Conservation (phyloP, 2,797 vertebrate genomes). For the Meda fulgida region DNA sequence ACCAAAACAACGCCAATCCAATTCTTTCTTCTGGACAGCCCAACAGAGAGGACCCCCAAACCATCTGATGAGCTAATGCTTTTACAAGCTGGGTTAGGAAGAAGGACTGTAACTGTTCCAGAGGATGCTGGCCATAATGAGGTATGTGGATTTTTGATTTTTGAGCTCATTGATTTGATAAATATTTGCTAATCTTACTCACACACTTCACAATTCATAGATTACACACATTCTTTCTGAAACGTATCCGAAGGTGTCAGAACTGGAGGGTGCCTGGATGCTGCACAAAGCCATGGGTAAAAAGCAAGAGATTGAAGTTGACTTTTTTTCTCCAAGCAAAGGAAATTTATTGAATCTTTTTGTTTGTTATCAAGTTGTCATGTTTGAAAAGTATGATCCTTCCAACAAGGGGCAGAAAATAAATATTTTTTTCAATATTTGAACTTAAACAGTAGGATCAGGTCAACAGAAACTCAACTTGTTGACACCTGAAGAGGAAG, state of each 20-base stretch:
- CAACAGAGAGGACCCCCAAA: neutral
- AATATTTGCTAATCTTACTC: neutral
- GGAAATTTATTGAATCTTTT: no score
- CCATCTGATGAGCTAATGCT: neutral
- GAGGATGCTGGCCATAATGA: neutral
- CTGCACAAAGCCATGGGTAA: neutral
- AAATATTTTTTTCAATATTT: no score
- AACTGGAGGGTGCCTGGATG: neutral
- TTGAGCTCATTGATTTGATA: neutral
- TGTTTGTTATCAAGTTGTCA: no score
- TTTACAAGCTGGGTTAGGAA: neutral
- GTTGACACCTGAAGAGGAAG: no score
- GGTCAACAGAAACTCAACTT: no score
- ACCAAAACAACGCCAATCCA: neutral
- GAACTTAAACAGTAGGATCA: no score
- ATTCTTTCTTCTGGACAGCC: neutral
- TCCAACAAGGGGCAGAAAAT: no score
- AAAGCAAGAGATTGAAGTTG: neutral
- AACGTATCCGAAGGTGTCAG: neutral
- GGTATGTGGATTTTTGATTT: no score
- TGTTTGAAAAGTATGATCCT: no score
- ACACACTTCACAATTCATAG: conserved; percentile 1
- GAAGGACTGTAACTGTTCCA: conserved; percentile 3
- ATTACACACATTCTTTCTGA: neutral
- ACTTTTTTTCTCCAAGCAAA: no score